Conservation (phyloP, 2,113 vertebrate species). For the Suricata suricatta region DNA sequence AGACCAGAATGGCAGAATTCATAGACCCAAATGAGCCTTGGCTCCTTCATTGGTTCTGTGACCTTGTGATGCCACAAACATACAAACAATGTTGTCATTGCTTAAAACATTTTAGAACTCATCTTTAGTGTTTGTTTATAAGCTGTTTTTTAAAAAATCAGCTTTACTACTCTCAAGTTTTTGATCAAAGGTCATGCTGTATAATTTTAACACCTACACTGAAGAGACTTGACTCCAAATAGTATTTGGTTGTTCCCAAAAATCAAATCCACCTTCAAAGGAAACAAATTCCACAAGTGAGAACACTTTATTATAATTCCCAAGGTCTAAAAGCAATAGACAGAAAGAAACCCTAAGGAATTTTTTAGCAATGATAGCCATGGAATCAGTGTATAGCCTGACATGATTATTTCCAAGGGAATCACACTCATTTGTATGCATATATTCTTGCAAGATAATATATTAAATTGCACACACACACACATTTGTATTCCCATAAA, state of each 20-base stretch:
- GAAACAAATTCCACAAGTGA: neutral
- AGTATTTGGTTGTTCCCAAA: neutral
- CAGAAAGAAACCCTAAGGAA: neutral
- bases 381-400: neutral
- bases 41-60: constrained; percentile 27
- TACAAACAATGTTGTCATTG: neutral
- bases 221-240: neutral
- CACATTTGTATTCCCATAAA: neutral
- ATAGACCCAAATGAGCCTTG: constrained; percentile 7
- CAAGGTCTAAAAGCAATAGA: neutral
- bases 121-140: neutral
- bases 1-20: constrained; percentile 18
- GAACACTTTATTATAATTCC: neutral
- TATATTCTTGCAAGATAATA: constrained; percentile 11
- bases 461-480: neutral
- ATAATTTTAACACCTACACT: neutral
- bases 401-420: neutral
- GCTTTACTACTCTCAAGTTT: neutral
- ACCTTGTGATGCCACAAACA: constrained; percentile 25
- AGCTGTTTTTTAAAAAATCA: neutral
- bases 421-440: neutral
- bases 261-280: neutral
- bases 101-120: constrained; percentile 12
- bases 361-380: neutral
- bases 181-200: neutral